phyloP scores from a whole-genome alignment of 2,797 vertebrate species.

The Gouania willdenowi region DNA sequence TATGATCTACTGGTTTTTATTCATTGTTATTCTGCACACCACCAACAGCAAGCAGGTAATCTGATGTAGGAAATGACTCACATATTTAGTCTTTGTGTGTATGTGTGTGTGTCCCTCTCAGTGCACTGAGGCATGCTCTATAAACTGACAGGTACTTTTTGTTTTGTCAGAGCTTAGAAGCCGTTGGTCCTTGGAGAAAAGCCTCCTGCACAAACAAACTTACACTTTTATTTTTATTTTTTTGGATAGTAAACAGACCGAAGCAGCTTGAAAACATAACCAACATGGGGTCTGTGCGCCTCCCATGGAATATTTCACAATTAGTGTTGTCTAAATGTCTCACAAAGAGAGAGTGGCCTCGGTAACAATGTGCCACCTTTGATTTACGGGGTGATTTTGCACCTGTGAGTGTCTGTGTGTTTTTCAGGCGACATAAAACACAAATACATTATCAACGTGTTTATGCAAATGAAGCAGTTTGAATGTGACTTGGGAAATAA shows the following conservation, averaged over 20 bases:
- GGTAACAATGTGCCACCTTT: too few relatives aligned
- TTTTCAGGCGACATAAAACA: too few relatives aligned
- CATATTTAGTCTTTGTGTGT: not conserved
- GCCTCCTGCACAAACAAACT: conserved; percentile 4
- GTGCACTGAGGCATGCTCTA: conserved; percentile 20
- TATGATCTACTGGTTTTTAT: too few relatives aligned
- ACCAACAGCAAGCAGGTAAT: not conserved
- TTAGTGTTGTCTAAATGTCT: too few relatives aligned
- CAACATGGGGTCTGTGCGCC: too few relatives aligned
- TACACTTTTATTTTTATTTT: not conserved
- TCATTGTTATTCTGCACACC: conserved; percentile 23
- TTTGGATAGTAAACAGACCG: not conserved
- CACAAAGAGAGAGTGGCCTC: too few relatives aligned
- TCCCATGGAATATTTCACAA: not conserved
- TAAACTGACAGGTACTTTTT: conserved; percentile 20
- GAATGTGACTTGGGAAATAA: too few relatives aligned
- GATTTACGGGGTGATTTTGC: too few relatives aligned
- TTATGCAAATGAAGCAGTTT: too few relatives aligned
- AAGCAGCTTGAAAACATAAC: not conserved
- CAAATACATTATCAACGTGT: too few relatives aligned
- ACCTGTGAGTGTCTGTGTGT: too few relatives aligned
- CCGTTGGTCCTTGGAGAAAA: conserved; percentile 11
- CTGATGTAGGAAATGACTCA: conserved; percentile 2
- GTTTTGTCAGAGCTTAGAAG: not conserved
- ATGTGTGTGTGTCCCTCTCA: conserved; percentile 3